Evolutionary conservation across 2,888 invertebrate species (phyloP), one percentile per base, ranked within the genome.

Genomic region (Cerceris ruficornis): DNA sequence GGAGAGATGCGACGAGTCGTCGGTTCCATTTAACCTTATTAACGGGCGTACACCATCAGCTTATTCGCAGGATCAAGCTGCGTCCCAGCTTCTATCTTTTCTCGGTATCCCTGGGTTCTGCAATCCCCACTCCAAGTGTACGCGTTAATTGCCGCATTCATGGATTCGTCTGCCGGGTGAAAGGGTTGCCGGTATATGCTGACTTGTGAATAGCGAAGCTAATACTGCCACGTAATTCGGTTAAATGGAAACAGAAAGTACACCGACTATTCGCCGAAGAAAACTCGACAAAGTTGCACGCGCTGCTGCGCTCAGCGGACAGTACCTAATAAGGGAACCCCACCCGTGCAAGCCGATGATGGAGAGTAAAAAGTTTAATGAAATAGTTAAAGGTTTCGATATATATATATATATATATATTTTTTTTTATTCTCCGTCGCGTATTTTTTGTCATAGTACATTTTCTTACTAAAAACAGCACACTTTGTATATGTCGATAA

Each of bases 141-240:
- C 88, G 87, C 84, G 88, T 91, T 91, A 91, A 91, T 91, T 91
- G 90, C 89, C 85, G 90, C 90, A 91, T 91, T 91, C 91, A 91
- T 84, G 90, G 90, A 91, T 91, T 91, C 91, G 91, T 83, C 84
- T 86, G 81, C 86, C 84, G 83, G 80, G 86, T 88, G 87, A 88
- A 91, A 90, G 91, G 91, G 91, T 91, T 91, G 84, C 81, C 72
- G 74, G 70, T 83, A 64, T 82, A 50, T 70, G 82, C 72, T 76
- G 74, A 74, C 85, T 80, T 86, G 86, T 92, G 92, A 92, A 92
- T 92, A 91, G 92, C 91, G 90, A 84, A 89, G 90, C 92, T 92
- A 92, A 92, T 92, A 90, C 89, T 89, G 86, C 89, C 83, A 86
- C 83, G 88, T 91, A 92, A 92, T 92, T 86, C 88, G 87, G 83